Conservation (phyloP, 1,140 invertebrate species). For the Carposina sasakii region DNA sequence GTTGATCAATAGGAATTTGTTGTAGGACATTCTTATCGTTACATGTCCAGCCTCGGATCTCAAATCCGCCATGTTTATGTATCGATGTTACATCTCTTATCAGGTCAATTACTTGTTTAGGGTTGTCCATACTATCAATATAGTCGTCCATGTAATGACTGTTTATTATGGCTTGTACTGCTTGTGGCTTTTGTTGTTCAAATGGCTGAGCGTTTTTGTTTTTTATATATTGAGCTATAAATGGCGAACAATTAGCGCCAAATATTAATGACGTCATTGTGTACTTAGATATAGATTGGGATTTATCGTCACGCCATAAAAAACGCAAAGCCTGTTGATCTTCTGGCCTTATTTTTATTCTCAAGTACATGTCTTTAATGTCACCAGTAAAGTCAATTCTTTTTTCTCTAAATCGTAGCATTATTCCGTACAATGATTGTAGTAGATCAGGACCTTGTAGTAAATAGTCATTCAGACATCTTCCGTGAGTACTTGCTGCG, state of each 20-base stretch:
- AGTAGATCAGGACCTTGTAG: conserved; percentile 21
- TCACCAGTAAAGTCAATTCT: conserved; percentile 17
- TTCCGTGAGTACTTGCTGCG: conserved; percentile 12
- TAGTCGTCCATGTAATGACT: conserved; percentile 42
- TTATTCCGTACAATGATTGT: conserved; percentile 17
- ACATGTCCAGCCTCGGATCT: conserved; percentile 2
- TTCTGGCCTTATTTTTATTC: conserved; percentile 15
- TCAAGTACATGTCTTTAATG: conserved; percentile 21
- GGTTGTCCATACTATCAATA: conserved; percentile 21
- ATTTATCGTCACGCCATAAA: conserved; percentile 13
- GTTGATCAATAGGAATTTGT: neutral
- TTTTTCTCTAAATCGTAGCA: conserved; percentile 25
- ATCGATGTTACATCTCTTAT: conserved; percentile 19
- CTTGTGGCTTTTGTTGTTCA: conserved; percentile 12
- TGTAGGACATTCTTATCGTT: conserved; percentile 1
- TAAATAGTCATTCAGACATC: conserved; percentile 22
- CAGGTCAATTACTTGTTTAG: conserved; percentile 18
- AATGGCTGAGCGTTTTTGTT: conserved; percentile 29
- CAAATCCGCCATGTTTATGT: conserved; percentile 20
- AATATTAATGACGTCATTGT: conserved; percentile 22
- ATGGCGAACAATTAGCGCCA: neutral
- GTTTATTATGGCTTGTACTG: conserved; percentile 15
- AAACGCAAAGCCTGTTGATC: conserved; percentile 23
- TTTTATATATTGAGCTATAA: conserved; percentile 28
- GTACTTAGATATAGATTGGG: neutral